Base-by-base conservation (phyloP, 2,113 vertebrate species). In the Leptobrachium leishanense region DNA sequence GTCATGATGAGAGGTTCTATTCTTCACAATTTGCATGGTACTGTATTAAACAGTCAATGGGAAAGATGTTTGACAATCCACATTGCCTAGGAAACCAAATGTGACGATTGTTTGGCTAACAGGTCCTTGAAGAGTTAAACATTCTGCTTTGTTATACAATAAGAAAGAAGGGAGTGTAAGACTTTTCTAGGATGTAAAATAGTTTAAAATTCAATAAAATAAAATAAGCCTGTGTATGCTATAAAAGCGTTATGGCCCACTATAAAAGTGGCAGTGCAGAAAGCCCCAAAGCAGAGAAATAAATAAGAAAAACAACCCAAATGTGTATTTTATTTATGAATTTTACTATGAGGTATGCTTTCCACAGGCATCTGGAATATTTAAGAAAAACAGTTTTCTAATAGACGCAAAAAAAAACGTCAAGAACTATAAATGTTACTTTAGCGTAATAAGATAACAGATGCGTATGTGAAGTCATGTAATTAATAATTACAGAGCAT, bases 401-500 rank as follows among this genome's bases (percentile, higher is more conserved):
- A 70, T 50, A 70, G 44, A 68, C 12, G 44, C 11, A 63, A 63
- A 68, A 31, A 43, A 70, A 70, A 70, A 70, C 31, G 44, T 70
- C 43, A 70, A 70, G 43, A 46, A 20, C 44, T 70, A 70, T 50
- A 50, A 50, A 44, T 50, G 7, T 20, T 50, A n/a, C 43, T 20
- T 46, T 20, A 20, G 44, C 10, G 44, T 42, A 44, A 70, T 20
- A 46, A 50, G 43, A 50, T 5, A 70, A 70, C 68, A 70, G 68
- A 43, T 70, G 68, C 15, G 10, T 44, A 20, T n/a, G 12, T 70
- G 15, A 46, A 70, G 44, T 43, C 12, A 70, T 70, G 44, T 44
- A 43, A 70, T 70, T 70, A 70, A 70, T 70, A 50, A 70, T 70
- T 70, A 70, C 15, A 50, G 42, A 20, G 43, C 7, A 70, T 70